phyloP scores from a whole-genome alignment of 53 echinoderm and acorn worm genomes.

The Stichopus horrens region DNA sequence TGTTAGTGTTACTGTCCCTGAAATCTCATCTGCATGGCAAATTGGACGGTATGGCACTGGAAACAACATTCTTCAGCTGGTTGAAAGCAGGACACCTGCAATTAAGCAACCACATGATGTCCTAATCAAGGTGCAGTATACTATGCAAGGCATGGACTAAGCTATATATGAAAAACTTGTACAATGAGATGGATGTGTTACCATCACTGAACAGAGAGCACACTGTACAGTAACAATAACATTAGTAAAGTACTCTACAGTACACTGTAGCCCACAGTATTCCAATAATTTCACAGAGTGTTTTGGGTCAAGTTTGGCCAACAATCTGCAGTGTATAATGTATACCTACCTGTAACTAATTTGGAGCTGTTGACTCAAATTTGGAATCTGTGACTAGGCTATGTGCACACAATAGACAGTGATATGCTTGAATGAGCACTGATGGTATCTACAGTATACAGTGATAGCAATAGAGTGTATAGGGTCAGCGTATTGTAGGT shows the following conservation, averaged over 20 bases:
- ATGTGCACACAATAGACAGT: too few species aligned
- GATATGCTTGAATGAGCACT: too few species aligned
- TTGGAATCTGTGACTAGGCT: too few species aligned
- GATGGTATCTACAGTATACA: too few species aligned
- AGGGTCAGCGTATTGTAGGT: too few species aligned
- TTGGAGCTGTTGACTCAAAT: too few species aligned
- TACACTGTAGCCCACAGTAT: not conserved
- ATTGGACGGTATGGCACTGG: constrained; percentile 74
- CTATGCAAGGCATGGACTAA: not conserved
- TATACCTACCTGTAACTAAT: too few species aligned
- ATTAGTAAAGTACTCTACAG: not conserved
- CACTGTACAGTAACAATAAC: not conserved
- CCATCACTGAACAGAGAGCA: too few species aligned
- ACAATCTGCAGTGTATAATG: too few species aligned
- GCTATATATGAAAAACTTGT: not conserved
- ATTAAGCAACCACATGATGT: constrained; percentile 77
- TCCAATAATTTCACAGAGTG: not conserved
- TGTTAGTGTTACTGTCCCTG: not conserved
- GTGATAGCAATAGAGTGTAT: too few species aligned
- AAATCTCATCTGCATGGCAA: constrained; percentile 73
- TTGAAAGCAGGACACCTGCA: constrained; percentile 65
- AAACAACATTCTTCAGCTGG: constrained; percentile 61
- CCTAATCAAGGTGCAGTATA: constrained; percentile 56
- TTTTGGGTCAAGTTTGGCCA: not conserved
- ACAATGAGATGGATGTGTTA: not conserved